Evolutionary conservation across 2,797 vertebrate species (phyloP).

Genomic region (Hafferia zeledoni): DNA sequence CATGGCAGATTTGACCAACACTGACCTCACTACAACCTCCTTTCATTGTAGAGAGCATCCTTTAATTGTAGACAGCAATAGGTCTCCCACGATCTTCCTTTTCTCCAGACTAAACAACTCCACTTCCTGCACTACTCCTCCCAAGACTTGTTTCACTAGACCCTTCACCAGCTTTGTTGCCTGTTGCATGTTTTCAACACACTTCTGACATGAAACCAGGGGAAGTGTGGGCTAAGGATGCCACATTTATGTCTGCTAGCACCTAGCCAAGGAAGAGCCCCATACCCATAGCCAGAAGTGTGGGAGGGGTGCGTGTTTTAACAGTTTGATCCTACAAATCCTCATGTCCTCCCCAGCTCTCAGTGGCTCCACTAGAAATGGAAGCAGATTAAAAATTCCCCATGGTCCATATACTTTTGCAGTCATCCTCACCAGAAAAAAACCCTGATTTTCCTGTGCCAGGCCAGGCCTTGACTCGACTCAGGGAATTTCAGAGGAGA

Average conservation of each 20-base stretch:
- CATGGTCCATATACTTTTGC: accelerated
- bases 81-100: too few species aligned
- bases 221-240: not conserved
- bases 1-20: accelerated
- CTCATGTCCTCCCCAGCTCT: not conserved
- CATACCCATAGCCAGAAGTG: not conserved
- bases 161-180: not conserved
- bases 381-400: not conserved
- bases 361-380: not conserved
- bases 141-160: not conserved
- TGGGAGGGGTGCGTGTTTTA: not conserved
- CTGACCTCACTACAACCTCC: not conserved
- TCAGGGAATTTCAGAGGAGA: not conserved
- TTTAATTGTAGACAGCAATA: too few species aligned
- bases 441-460: not conserved
- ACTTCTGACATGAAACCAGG: not conserved
- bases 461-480: not conserved
- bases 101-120: not conserved
- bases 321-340: not conserved
- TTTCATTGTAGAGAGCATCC: not conserved
- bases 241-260: accelerated
- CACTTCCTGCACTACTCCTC: not conserved
- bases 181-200: not conserved
- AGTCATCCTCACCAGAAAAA: not conserved
- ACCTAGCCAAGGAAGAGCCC: not conserved